These are phyloP conservation scores for Phacellophora camtschatica DNA, from an alignment of 30 jellyfish, hydroid and myxozoan genomes.

Conservation along the genomic window DNA sequence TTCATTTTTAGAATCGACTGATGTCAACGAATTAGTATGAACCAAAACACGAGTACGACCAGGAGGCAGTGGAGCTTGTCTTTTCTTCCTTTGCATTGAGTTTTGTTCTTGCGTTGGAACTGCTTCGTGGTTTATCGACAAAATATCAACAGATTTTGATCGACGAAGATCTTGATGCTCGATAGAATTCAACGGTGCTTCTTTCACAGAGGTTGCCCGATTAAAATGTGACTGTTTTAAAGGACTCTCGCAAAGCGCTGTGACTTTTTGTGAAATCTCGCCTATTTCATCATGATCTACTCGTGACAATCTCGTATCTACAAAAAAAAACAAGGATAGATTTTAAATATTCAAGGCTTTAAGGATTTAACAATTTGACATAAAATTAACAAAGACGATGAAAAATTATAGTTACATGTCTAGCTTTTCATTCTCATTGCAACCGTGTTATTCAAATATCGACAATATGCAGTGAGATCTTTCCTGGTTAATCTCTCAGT, in stretches of 20 bases:
- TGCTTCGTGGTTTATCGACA: constrained; percentile 7
- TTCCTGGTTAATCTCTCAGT: too few relatives aligned
- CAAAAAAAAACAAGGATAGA: background rate
- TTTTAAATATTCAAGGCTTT: too few relatives aligned
- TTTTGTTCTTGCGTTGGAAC: background rate
- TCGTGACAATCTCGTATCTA: constrained; percentile 59
- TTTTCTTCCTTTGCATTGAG: constrained; percentile 14
- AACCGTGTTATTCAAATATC: too few relatives aligned
- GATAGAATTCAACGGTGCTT: background rate
- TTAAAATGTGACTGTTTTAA: background rate
- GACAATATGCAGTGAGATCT: too few relatives aligned
- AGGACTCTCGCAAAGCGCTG: constrained; percentile 58
- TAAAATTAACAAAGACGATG: too few relatives aligned
- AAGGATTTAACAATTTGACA: too few relatives aligned
- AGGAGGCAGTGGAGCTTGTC: constrained; percentile 73
- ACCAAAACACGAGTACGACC: background rate
- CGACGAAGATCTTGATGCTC: constrained; percentile 16
- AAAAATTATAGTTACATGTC: too few relatives aligned
- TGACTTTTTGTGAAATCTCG: constrained; percentile 44
- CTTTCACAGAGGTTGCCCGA: constrained; percentile 11
- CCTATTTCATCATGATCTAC: constrained; percentile 52
- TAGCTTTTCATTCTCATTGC: too few relatives aligned
- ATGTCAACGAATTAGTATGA: constrained; percentile 14
- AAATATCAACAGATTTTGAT: constrained; percentile 25
- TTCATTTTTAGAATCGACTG: constrained; percentile 17